Conservation (phyloP, 1,140 invertebrate genomes). For the Tetranychus cinnabarinus region DNA sequence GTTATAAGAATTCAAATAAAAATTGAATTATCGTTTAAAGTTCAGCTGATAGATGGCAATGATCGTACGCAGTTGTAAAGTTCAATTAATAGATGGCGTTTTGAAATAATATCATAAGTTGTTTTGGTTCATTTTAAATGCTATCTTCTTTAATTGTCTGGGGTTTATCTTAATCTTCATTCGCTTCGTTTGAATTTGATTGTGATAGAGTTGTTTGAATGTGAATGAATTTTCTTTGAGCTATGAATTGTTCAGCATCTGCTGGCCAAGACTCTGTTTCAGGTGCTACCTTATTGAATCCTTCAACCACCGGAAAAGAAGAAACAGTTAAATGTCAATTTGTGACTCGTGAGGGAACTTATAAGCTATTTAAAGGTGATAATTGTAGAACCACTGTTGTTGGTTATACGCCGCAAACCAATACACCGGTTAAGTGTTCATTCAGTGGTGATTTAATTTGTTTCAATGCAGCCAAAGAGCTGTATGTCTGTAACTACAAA, state of each 20-base stretch:
- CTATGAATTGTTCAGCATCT: neutral
- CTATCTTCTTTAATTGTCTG: too few relatives aligned
- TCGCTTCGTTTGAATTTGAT: too few relatives aligned
- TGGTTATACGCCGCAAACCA: conserved; percentile 30
- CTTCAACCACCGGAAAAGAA: neutral
- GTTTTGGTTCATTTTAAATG: too few relatives aligned
- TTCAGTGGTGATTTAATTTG: conserved; percentile 51
- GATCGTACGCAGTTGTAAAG: too few relatives aligned
- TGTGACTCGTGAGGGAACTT: conserved; percentile 74
- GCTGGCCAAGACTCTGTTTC: neutral
- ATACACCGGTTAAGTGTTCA: conserved; percentile 62
- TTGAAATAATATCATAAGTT: too few relatives aligned
- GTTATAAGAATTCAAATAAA: too few relatives aligned
- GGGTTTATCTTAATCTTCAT: too few relatives aligned
- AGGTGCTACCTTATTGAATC: neutral
- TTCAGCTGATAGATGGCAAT: too few relatives aligned
- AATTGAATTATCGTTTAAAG: too few relatives aligned
- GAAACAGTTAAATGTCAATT: conserved; percentile 88
- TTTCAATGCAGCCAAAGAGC: conserved; percentile 88
- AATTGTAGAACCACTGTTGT: conserved; percentile 77
- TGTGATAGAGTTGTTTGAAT: too few relatives aligned
- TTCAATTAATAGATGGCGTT: too few relatives aligned
- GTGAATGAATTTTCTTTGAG: too few relatives aligned
- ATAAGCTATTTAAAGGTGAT: conserved; percentile 71
- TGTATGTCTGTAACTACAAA: conserved; percentile 90